Percentiles rank a stretch among this genome's conserved stretches.
These are phyloP conservation scores for Cosmorhoe ocellata DNA, from an alignment of 2,888 invertebrate genomes.

Conservation along the genomic window DNA sequence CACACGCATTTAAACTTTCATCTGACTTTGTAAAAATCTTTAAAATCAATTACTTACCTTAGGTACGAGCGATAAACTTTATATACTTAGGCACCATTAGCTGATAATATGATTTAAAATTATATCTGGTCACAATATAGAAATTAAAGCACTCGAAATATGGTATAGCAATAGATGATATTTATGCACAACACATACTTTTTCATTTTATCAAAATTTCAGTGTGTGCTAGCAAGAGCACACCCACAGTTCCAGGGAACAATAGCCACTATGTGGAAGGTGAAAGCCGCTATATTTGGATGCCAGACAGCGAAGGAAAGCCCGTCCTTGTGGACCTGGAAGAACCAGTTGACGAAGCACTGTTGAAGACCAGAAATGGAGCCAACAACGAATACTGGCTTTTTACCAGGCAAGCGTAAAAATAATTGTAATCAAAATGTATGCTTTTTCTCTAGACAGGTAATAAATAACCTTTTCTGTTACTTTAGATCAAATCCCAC, in stretches of 20 bases:
- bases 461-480: neutral
- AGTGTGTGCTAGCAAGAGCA: slow-evolving; percentile 54
- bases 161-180: neutral
- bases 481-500: slow-evolving; percentile 40
- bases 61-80: no score
- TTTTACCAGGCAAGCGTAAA: slow-evolving; percentile 48
- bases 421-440: no score
- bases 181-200: no score
- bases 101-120: no score
- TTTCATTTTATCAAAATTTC: slow-evolving; percentile 12
- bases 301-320: slow-evolving; percentile 62
- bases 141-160: neutral
- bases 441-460: no score
- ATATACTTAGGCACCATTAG: no score
- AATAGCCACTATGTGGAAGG: slow-evolving; percentile 73
- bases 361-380: slow-evolving; percentile 49
- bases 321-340: slow-evolving; percentile 62
- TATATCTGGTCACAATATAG: no score
- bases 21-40: no score
- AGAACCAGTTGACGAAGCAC: slow-evolving; percentile 42
- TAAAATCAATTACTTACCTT: no score
- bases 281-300: slow-evolving; percentile 70
- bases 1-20: no score
- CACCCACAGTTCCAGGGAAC: slow-evolving; percentile 61
- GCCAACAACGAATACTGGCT: slow-evolving; percentile 66